Conservation (phyloP, 2,888 invertebrate species). For the Cataglyphis altisquamis region DNA sequence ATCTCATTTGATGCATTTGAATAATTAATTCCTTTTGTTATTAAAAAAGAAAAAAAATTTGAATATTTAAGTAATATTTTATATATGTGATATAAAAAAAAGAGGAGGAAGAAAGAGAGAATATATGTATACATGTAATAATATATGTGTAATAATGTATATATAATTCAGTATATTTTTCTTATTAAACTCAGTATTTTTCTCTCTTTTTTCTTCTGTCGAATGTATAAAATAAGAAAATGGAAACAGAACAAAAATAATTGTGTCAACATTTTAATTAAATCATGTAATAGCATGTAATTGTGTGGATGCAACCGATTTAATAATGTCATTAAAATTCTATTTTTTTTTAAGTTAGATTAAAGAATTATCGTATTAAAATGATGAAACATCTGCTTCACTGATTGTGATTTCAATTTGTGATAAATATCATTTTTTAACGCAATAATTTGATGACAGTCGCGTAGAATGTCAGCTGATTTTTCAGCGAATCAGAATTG, state of each 20-base stretch:
- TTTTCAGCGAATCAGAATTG: slow-evolving; percentile 34
- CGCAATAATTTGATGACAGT: neutral
- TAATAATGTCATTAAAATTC: neutral
- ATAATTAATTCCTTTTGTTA: too few relatives aligned
- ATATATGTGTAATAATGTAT: too few relatives aligned
- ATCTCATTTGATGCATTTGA: neutral
- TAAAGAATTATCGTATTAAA: neutral
- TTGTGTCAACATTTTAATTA: neutral
- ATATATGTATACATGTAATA: too few relatives aligned
- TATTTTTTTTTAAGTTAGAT: neutral
- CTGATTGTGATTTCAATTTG: neutral
- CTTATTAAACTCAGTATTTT: too few relatives aligned
- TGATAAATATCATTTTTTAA: slow-evolving; percentile 13
- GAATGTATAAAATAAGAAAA: too few relatives aligned
- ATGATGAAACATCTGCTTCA: neutral
- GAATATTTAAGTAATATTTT: too few relatives aligned
- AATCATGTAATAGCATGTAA: neutral
- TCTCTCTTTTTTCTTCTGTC: too few relatives aligned
- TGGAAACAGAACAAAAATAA: neutral
- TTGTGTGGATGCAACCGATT: neutral
- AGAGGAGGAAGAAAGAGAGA: too few relatives aligned
- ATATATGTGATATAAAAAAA: too few relatives aligned
- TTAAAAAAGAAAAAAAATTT: too few relatives aligned
- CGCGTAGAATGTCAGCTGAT: slow-evolving; percentile 24
- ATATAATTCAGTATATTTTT: too few relatives aligned